Base-by-base conservation (phyloP, 2,888 invertebrate genomes). In the Patella depressa region DNA sequence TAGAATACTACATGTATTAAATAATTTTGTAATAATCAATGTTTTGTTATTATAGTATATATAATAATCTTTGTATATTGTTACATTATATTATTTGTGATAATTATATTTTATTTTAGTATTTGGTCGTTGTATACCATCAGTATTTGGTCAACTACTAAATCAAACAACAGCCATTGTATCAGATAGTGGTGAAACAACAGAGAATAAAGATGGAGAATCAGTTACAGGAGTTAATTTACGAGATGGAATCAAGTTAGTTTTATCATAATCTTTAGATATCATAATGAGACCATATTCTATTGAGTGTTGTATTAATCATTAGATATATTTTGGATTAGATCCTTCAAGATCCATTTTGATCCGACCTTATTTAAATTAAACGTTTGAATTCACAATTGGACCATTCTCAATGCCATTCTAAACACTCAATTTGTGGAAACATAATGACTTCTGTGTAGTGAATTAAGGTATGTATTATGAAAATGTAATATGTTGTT, bases 101-200 rank as follows among this genome's bases (percentile, higher is more conserved):
- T 77, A 45, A 45, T 45, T 5, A 17, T 75, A 19, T 72, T 77
- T 70, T 72, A 19, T 85, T 86, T 19, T 92, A 93, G 93, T 94
- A 84, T 89, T 93, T 73, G 92, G 93, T 53, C 91, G 94, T 76
- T 94, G 94, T 84, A 90, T 94, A 78, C 94, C 94, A 15, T 84
- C 86, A 14, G 84, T 90, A 34, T 88, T 90, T 75, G 75, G 81
- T 11, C 81, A 86, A 11, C 76, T 85, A 14, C 17, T 85, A 0
- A 78, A 87, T 79, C 79, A 81, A 75, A 80, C 85, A 1, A 77
- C 80, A 7, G 71, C 84, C 2, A 81, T 91, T 53, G 80, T 82
- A 79, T 81, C 84, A 75, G 24, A 77, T 34, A 75, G 70, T 14
- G 79, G 79, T 72, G 53, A 77, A 53, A 53, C 82, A 59, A 77